phyloP scores from a whole-genome alignment of 2,888 invertebrate genomes.

The Netelia virgata region DNA sequence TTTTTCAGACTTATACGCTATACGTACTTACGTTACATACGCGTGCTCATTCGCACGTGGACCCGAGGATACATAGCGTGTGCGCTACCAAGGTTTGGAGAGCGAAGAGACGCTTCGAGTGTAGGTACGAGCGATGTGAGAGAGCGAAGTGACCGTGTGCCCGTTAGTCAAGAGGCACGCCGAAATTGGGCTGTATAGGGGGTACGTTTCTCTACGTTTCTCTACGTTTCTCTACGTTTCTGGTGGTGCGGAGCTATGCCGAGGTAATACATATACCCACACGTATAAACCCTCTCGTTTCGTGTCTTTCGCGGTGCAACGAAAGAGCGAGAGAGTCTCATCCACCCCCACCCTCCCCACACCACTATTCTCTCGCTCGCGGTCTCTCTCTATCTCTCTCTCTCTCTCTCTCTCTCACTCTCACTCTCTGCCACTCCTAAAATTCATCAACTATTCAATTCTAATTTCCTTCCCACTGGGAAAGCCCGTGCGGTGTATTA shows the following conservation, averaged over 20 bases:
- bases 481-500: slow-evolving; percentile 46
- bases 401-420: slow-evolving; percentile 45
- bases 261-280: slow-evolving; percentile 32
- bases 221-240: too few species aligned
- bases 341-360: too few species aligned
- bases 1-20: slow-evolving; percentile 1
- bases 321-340: slow-evolving; percentile 61
- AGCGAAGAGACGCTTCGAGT: slow-evolving; percentile 51
- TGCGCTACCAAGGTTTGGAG: background rate
- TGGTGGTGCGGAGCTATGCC: slow-evolving; percentile 15
- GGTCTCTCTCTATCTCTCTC: slow-evolving; percentile 32
- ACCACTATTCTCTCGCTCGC: too few species aligned
- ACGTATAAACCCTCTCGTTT: slow-evolving; percentile 44
- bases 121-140: slow-evolving; percentile 32
- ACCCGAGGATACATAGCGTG: slow-evolving; percentile 12
- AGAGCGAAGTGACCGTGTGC: slow-evolving; percentile 66
- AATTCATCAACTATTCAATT: slow-evolving; percentile 84
- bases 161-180: slow-evolving; percentile 53
- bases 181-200: background rate
- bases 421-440: slow-evolving; percentile 74
- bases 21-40: slow-evolving; percentile 41
- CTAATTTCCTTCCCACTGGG: slow-evolving; percentile 79
- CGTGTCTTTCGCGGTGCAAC: slow-evolving; percentile 38
- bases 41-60: slow-evolving; percentile 49
- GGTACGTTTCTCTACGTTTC: slow-evolving; percentile 45